A percentile compares a stretch with the other conserved stretches of the same genome.
Evolutionary conservation across 2,113 vertebrate species (phyloP).

Genomic region (Lepisosteus osseus): DNA sequence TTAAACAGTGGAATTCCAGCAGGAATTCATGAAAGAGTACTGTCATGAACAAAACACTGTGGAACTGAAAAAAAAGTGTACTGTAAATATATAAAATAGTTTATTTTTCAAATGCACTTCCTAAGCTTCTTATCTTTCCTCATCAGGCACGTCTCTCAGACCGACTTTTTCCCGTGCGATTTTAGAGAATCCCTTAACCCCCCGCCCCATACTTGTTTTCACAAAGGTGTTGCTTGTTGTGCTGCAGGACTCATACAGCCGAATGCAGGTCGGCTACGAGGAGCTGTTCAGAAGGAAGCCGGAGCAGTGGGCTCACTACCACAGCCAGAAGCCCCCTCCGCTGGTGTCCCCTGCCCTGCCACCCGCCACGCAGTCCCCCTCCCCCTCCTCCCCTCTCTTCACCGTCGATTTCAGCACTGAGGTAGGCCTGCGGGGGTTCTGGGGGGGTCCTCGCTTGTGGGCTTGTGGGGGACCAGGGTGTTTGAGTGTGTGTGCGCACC

Average conservation of each 20-base stretch:
- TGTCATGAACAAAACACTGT: too few relatives aligned
- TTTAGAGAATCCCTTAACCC: too few relatives aligned
- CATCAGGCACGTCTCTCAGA: too few relatives aligned
- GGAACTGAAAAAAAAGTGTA: too few relatives aligned
- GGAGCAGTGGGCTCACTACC: slow-evolving; percentile 87
- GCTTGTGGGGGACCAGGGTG: neutral
- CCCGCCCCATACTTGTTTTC: too few relatives aligned
- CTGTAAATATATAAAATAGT: too few relatives aligned
- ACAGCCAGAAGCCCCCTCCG: slow-evolving; percentile 67
- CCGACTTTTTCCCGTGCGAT: too few relatives aligned
- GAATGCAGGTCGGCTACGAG: slow-evolving; percentile 82
- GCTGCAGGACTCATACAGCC: slow-evolving; percentile 79
- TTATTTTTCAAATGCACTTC: too few relatives aligned
- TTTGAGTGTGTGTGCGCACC: neutral
- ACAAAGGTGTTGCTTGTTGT: slow-evolving; percentile 22
- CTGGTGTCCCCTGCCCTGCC: slow-evolving; percentile 66
- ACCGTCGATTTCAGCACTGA: slow-evolving; percentile 84
- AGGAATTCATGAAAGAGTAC: too few relatives aligned
- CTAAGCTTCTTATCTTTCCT: too few relatives aligned
- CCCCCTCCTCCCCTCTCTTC: slow-evolving; percentile 88
- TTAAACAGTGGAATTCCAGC: too few relatives aligned
- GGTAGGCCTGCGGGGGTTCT: slow-evolving; percentile 51
- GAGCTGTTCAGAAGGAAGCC: slow-evolving; percentile 85
- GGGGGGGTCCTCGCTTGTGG: too few relatives aligned
- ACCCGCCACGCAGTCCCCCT: slow-evolving; percentile 71